Evolutionary conservation across 1,140 invertebrate species (phyloP).

Genomic region (Subanguina moxae): DNA sequence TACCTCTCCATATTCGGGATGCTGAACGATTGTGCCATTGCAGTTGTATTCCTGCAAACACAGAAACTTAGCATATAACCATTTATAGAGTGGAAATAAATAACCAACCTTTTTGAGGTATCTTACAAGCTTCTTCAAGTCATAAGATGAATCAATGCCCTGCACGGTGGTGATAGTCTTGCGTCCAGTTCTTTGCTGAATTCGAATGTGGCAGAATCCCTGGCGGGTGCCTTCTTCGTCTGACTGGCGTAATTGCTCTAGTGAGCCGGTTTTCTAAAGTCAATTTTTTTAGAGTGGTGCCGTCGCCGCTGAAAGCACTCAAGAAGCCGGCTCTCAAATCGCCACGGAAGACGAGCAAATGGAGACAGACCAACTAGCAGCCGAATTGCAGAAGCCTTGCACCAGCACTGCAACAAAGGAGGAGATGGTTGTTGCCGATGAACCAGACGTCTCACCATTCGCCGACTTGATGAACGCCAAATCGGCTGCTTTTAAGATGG

Average conservation of each 20-base stretch:
- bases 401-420: background rate
- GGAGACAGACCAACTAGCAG: background rate
- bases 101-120: conserved; percentile 88
- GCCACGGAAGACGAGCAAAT: background rate
- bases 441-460: background rate
- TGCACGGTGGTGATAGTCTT: conserved; percentile 99
- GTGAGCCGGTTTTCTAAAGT: too few relatives aligned
- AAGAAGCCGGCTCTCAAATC: too few relatives aligned
- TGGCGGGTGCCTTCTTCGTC: conserved; percentile 58
- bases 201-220: conserved; percentile 81
- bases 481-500: background rate
- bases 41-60: conserved; percentile 84
- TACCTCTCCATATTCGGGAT: conserved; percentile 98
- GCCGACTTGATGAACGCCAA: background rate
- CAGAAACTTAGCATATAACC: too few relatives aligned
- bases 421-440: background rate
- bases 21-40: conserved; percentile 94
- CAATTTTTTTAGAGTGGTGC: too few relatives aligned
- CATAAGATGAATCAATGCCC: conserved; percentile 75
- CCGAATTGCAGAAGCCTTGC: background rate
- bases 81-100: conserved; percentile 19
- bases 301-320: too few relatives aligned
- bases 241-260: too few relatives aligned
- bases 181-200: conserved; percentile 98
- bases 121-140: conserved; percentile 99